These are phyloP conservation scores for Lithosia quadra DNA, from an alignment of 2,888 invertebrate species.

Conservation along the genomic window DNA sequence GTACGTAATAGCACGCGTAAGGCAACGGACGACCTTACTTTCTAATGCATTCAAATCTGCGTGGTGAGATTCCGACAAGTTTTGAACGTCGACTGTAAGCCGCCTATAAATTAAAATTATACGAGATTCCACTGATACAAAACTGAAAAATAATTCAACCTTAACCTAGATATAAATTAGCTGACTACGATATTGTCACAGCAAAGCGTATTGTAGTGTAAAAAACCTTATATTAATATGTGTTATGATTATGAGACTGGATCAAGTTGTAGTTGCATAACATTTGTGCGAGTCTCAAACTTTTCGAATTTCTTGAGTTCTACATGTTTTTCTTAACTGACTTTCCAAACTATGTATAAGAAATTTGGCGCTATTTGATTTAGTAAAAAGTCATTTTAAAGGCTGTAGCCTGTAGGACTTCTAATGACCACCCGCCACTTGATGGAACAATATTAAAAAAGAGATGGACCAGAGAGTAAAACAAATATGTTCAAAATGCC, in stretches of 20 bases:
- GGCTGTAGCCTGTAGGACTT: too few relatives aligned
- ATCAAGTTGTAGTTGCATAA: slow-evolving; percentile 26
- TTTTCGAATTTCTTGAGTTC: background rate
- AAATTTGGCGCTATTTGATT: background rate
- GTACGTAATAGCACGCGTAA: too few relatives aligned
- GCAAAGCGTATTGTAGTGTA: slow-evolving; percentile 66
- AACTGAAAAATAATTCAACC: slow-evolving; percentile 25
- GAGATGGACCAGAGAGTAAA: too few relatives aligned
- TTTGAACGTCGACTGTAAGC: slow-evolving; percentile 39
- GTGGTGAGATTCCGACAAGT: slow-evolving; percentile 13
- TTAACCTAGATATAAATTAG: slow-evolving; percentile 56
- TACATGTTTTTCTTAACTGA: background rate
- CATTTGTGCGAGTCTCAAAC: slow-evolving; percentile 5
- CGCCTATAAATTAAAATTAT: slow-evolving; percentile 25
- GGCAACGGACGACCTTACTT: background rate
- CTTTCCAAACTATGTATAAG: background rate
- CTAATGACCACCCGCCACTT: too few relatives aligned
- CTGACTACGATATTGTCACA: slow-evolving; percentile 73
- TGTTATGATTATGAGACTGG: slow-evolving; percentile 1
- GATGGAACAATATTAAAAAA: too few relatives aligned
- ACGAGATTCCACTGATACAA: slow-evolving; percentile 19
- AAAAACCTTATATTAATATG: slow-evolving; percentile 31
- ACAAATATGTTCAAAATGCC: too few relatives aligned
- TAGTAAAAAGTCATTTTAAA: background rate
- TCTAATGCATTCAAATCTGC: background rate